Evolutionary conservation across 2,113 vertebrate species (phyloP).

Genomic region (Galeopterus variegatus): DNA sequence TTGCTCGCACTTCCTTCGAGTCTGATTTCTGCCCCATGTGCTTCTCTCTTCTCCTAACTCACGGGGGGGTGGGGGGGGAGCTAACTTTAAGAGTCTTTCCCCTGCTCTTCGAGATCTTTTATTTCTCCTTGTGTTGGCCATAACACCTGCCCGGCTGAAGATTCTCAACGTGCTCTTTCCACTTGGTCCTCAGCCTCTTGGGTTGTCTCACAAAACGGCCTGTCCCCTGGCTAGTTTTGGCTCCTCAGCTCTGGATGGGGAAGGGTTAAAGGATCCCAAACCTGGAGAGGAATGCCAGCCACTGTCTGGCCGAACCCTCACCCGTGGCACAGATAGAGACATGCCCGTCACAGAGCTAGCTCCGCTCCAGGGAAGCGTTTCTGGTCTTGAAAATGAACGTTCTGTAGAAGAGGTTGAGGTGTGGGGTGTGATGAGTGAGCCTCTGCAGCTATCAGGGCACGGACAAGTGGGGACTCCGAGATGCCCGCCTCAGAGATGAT

Average conservation of each 20-base stretch:
- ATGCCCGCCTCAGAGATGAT: background rate
- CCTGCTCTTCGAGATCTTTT: too few species aligned
- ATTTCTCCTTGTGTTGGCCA: background rate
- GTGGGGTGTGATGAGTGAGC: background rate
- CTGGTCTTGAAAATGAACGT: background rate
- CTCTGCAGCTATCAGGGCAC: rapidly evolving
- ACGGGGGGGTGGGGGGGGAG: too few species aligned
- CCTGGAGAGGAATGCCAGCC: background rate
- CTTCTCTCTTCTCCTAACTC: rapidly evolving
- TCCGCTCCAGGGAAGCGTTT: background rate
- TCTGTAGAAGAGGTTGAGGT: background rate
- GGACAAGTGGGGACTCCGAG: background rate
- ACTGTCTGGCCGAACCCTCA: rapidly evolving
- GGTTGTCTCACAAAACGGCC: rapidly evolving
- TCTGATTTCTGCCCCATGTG: background rate
- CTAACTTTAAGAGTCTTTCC: too few species aligned
- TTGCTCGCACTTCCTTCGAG: background rate
- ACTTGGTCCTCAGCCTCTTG: background rate
- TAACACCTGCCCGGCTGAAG: background rate
- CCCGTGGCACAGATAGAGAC: background rate
- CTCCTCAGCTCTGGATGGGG: background rate
- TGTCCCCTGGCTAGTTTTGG: rapidly evolving
- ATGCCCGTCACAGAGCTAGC: rapidly evolving
- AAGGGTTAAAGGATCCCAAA: background rate
- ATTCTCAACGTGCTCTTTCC: rapidly evolving